Evolutionary conservation across 2,888 invertebrate genomes (phyloP), one percentile per base, ranked within the genome.

Genomic region (Flabesymbios commensalis): DNA sequence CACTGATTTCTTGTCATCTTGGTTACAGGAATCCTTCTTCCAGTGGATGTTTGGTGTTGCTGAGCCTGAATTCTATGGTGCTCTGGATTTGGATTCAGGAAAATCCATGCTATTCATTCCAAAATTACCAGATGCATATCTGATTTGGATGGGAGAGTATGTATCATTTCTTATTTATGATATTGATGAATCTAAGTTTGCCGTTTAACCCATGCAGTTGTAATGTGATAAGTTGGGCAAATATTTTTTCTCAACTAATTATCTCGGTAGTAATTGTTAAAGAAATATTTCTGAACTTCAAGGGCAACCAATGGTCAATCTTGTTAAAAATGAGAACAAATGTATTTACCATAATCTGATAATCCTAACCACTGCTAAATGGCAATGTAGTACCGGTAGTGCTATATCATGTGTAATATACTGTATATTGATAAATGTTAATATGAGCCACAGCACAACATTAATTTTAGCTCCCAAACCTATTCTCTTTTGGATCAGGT

Each of bases 41-140:
- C 94, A 93, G 79, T 99, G 98, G 93, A 80, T 90, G 2, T 95
- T 96, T 83, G 99, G 97, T 14, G 95, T 93, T 0, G 87, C 91
- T 68, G 98, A 98, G 77, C 92, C 95, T 0, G 93, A 90, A 55
- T 97, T 91, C 78, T 94, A 87, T 82, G 96, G 96, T 48, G 90
- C 89, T 1, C 82, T 97, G 42, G 89, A 92, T 68, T 87, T 93
- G 0, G 84, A 84, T 10, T 88, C 88, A 2, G 90, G 89, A 1
- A 86, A 86, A 29, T 84, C 90, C 0, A 85, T 89, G 58, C 84
- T 99, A 26, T 97, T 98, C 85, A 88, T 94, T 17, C 96, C 95
- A 0, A 87, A 89, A 53, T 85, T 95, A 10, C 91, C 93, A 0
- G 88, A 88, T 3, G 89, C 90, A 53, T 97, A 97, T 83, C 92